phyloP scores from a whole-genome alignment of 2,888 invertebrate species.

The Mesochorus sp. region DNA sequence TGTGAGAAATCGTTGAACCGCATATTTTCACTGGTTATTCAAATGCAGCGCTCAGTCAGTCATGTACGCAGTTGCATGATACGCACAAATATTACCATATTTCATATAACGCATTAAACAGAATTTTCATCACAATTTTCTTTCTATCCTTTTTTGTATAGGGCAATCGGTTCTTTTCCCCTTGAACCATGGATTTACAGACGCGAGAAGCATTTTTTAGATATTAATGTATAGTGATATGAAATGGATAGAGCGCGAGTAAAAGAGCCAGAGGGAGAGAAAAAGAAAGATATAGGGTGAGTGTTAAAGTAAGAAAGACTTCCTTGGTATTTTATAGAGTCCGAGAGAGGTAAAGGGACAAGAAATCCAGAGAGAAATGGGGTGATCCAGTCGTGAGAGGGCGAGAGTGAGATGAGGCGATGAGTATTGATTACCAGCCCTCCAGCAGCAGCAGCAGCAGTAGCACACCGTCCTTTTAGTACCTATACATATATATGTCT shows the following conservation, averaged over 20 bases:
- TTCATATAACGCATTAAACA: background rate
- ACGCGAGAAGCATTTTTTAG: background rate
- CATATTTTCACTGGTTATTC: background rate
- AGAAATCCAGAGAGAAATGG: conserved; percentile 26
- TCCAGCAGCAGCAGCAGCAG: conserved; percentile 41
- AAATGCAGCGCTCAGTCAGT: background rate
- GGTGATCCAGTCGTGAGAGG: conserved; percentile 31
- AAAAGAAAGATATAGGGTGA: background rate
- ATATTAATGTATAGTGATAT: background rate
- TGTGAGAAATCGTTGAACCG: conserved; percentile 38
- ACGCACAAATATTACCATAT: background rate
- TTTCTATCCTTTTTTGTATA: conserved; percentile 5
- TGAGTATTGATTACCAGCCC: conserved; percentile 75
- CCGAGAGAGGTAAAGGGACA: background rate
- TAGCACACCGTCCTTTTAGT: conserved; percentile 29
- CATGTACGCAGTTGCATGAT: background rate
- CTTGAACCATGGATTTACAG: conserved; percentile 18
- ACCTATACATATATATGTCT: background rate
- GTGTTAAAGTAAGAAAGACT: background rate
- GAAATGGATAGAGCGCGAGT: background rate
- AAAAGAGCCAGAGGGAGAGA: background rate
- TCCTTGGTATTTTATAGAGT: conserved; percentile 8
- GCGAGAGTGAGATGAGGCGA: conserved; percentile 68
- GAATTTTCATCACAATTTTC: conserved; percentile 45
- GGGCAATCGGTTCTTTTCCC: no score